Evolutionary conservation across 2,113 vertebrate genomes (phyloP).

Genomic region (Amblyornis subalaris): DNA sequence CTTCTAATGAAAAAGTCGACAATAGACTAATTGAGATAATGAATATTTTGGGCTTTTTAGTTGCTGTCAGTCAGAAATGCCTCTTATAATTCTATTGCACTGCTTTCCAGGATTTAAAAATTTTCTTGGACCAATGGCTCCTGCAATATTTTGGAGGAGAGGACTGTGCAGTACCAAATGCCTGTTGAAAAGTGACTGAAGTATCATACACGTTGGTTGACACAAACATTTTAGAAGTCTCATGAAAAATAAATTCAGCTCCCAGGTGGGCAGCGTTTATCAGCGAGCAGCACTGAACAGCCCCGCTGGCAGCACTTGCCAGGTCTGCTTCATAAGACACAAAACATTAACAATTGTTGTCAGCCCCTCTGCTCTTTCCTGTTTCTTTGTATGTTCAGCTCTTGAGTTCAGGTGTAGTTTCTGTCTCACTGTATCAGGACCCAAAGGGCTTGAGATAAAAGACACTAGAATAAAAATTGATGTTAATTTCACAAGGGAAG

Average conservation of each 20-base stretch:
- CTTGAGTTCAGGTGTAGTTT: neutral
- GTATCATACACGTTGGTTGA: neutral
- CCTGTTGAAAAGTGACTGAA: neutral
- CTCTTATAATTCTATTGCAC: neutral
- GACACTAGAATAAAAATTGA: neutral
- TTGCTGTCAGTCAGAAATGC: conserved; percentile 1
- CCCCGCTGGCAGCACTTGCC: neutral
- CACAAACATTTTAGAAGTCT: neutral
- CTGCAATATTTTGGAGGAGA: neutral
- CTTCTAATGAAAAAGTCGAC: conserved; percentile 43
- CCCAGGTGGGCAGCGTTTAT: neutral
- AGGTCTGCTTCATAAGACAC: neutral
- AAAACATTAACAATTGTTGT: neutral
- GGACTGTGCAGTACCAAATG: neutral
- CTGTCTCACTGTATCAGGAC: neutral
- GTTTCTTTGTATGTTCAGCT: neutral
- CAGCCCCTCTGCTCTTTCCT: neutral
- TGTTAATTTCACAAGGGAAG: neutral
- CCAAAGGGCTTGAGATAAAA: neutral
- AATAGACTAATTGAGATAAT: conserved; percentile 53
- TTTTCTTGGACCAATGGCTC: neutral
- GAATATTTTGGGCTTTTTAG: conserved; percentile 23
- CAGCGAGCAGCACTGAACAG: neutral
- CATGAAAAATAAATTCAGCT: neutral
- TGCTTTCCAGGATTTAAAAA: conserved; percentile 16